Conservation (phyloP, 2,888 invertebrate species). For the Parnassius orleans region DNA sequence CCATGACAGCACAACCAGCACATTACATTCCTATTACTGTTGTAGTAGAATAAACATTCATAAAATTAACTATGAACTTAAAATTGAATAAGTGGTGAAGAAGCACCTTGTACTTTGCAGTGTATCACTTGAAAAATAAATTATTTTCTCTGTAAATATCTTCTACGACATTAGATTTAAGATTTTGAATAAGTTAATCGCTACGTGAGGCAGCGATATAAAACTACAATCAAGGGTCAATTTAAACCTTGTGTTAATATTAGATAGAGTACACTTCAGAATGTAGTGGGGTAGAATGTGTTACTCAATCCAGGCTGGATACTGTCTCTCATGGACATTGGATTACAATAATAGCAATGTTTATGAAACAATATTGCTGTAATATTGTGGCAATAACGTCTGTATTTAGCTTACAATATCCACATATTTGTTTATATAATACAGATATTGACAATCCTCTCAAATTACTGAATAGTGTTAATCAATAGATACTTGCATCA, state of each 20-base stretch:
- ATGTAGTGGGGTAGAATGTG: background rate
- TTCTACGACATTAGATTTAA: constrained; percentile 2
- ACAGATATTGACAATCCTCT: no score
- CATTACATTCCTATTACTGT: no score
- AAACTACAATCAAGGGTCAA: background rate
- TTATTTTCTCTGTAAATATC: background rate
- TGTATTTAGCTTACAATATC: background rate
- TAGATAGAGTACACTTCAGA: background rate
- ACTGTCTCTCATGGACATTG: constrained; percentile 8
- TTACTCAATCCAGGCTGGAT: background rate
- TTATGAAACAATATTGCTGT: constrained; percentile 17
- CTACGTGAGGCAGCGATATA: background rate
- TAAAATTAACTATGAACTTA: no score
- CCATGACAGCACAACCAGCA: no score
- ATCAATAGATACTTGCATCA: no score
- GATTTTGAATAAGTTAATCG: constrained; percentile 14
- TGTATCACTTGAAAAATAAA: background rate
- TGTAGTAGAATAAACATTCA: no score
- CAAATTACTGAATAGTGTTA: no score
- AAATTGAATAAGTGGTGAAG: no score
- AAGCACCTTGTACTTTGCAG: no score
- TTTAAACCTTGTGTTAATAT: background rate
- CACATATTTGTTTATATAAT: no score
- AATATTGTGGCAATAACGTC: background rate
- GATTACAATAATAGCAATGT: constrained; percentile 19